These are phyloP conservation scores for Drosophila subsilvestris DNA, from an alignment of 2,888 invertebrate species.

Conservation along the genomic window DNA sequence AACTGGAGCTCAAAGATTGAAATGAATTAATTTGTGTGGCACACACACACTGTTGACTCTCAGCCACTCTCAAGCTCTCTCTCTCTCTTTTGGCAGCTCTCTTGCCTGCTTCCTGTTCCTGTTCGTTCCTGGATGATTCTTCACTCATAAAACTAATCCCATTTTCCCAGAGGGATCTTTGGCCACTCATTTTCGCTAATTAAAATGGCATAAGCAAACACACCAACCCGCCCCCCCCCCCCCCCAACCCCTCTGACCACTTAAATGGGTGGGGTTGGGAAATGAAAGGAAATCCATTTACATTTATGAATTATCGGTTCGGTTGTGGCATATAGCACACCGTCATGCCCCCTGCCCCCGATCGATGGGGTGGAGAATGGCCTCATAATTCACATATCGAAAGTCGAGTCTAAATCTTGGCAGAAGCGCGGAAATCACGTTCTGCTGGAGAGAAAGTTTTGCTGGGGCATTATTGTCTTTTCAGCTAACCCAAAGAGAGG, in stretches of 20 bases:
- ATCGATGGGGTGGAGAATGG: constrained; percentile 16
- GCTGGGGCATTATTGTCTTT: constrained; percentile 71
- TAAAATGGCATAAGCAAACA: constrained; percentile 71
- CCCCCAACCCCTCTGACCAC: constrained; percentile 7
- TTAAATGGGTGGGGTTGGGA: not conserved
- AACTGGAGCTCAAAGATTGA: constrained; percentile 23
- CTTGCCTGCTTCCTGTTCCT: not conserved
- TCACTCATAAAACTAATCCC: constrained; percentile 7
- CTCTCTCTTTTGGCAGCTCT: not conserved
- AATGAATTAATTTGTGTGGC: constrained; percentile 55
- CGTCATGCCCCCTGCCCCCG: constrained; percentile 39
- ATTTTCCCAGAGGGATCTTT: constrained; percentile 15
- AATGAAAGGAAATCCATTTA: constrained; percentile 27
- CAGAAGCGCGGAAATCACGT: constrained; percentile 80
- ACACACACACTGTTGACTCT: constrained; percentile 11
- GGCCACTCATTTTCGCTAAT: constrained; percentile 63
- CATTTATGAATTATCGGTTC: constrained; percentile 60
- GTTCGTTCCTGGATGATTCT: constrained; percentile 7
- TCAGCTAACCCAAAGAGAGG: constrained; percentile 57
- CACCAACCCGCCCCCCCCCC: no score
- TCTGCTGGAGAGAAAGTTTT: constrained; percentile 68
- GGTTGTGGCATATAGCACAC: constrained; percentile 37
- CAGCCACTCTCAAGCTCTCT: not conserved
- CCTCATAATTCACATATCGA: constrained; percentile 75
- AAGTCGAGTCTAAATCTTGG: constrained; percentile 66